Conservation (phyloP, 1,140 invertebrate genomes). For the Bombus sibiricus region DNA sequence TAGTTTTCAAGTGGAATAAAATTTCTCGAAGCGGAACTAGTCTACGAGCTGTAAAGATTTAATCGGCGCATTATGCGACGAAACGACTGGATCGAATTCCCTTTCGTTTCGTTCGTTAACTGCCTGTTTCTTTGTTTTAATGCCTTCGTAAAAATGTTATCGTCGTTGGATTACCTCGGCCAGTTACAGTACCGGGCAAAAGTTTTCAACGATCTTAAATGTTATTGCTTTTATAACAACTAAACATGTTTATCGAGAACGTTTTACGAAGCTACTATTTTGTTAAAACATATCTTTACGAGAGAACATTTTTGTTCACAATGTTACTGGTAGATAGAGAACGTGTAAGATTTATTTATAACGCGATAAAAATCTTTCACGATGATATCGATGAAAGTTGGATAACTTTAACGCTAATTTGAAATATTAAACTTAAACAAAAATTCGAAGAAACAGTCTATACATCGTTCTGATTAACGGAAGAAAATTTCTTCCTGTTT, state of each 20-base stretch:
- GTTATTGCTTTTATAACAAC: not conserved
- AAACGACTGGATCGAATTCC: slow-evolving; percentile 3
- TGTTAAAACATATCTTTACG: too few relatives aligned
- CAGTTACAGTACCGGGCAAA: not conserved
- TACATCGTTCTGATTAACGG: too few relatives aligned
- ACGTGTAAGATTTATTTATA: too few relatives aligned
- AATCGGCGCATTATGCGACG: not conserved
- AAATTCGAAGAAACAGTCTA: too few relatives aligned
- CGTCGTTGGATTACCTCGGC: not conserved
- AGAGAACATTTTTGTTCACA: not conserved
- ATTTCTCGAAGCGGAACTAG: not conserved
- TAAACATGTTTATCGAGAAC: not conserved
- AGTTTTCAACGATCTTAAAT: not conserved
- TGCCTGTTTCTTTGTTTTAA: not conserved
- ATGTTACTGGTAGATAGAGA: not conserved
- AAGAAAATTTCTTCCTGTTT: too few relatives aligned
- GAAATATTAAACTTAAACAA: too few relatives aligned
- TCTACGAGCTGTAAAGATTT: slow-evolving; percentile 5
- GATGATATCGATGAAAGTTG: too few relatives aligned
- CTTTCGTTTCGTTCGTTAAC: not conserved
- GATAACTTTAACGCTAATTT: too few relatives aligned
- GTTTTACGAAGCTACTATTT: not conserved
- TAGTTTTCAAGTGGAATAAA: too few relatives aligned
- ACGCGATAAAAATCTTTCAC: too few relatives aligned
- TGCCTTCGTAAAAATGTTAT: not conserved